Percentiles rank a stretch among this genome's conserved stretches.
These are phyloP conservation scores for Osmoderma eremita DNA, from an alignment of 2,888 invertebrate species.

Conservation along the genomic window DNA sequence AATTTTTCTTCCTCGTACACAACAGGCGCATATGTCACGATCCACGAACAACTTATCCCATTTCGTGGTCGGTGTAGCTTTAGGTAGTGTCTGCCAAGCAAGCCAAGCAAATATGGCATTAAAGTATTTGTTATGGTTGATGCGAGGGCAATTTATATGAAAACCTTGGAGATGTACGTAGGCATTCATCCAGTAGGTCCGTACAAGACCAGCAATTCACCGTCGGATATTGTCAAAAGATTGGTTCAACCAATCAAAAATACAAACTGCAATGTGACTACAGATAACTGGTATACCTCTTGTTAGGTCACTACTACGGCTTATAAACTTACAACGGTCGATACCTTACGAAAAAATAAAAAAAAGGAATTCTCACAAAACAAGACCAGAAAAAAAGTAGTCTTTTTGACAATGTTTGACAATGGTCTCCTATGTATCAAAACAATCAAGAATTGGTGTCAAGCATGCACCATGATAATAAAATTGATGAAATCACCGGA, in stretches of 20 bases:
- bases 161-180: conserved; percentile 9
- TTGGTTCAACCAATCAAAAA: conserved; percentile 18
- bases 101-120: conserved; percentile 6
- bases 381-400: too few relatives aligned
- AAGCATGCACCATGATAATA: background rate
- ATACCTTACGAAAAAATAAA: background rate
- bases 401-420: background rate
- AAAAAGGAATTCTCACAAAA: too few relatives aligned
- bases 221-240: background rate
- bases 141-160: background rate
- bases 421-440: background rate
- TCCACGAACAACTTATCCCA: too few relatives aligned
- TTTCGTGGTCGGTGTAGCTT: too few relatives aligned
- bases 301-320: background rate
- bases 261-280: conserved; percentile 9
- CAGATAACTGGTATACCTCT: conserved; percentile 11
- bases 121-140: conserved; percentile 3
- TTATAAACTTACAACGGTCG: background rate
- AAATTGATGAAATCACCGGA: too few relatives aligned
- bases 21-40: background rate
- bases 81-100: too few relatives aligned
- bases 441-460: background rate
- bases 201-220: background rate
- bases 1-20: background rate
- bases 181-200: conserved; percentile 12